These are phyloP conservation scores for Fundulus diaphanus DNA, from an alignment of 2,797 vertebrate genomes.

Conservation along the genomic window DNA sequence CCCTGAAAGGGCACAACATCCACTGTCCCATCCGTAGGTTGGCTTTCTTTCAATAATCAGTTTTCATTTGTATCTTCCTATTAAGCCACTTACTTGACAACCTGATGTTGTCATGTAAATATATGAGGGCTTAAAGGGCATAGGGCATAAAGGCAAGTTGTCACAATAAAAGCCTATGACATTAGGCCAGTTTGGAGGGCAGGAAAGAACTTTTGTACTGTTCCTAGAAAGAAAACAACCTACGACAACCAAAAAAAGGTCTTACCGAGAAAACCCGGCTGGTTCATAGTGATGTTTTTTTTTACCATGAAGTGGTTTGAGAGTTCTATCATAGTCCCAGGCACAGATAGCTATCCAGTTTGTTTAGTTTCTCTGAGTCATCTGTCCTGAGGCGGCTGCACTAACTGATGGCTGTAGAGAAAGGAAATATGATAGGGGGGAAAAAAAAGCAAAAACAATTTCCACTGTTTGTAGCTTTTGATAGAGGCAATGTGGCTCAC, in stretches of 20 bases:
- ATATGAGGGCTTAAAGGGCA: no score
- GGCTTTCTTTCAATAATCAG: no score
- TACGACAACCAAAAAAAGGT: neutral
- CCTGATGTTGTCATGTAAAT: no score
- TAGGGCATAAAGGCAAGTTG: neutral
- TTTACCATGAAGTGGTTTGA: neutral
- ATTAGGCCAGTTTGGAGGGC: neutral
- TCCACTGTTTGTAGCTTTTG: neutral
- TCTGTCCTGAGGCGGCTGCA: neutral
- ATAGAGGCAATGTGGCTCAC: neutral
- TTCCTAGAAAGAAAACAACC: neutral
- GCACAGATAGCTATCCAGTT: neutral
- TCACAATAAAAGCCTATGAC: neutral
- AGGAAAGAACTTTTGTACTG: neutral
- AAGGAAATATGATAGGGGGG: neutral
- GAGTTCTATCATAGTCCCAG: neutral
- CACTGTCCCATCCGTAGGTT: no score
- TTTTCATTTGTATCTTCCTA: neutral
- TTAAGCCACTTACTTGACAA: neutral
- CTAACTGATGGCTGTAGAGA: neutral
- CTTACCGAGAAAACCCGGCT: neutral
- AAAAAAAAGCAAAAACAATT: neutral
- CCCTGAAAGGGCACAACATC: neutral
- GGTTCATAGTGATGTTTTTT: no score
- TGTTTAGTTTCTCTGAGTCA: conserved; percentile 6